These are phyloP conservation scores for Acinonyx jubatus DNA, from an alignment of 2,113 vertebrate species.

Conservation along the genomic window DNA sequence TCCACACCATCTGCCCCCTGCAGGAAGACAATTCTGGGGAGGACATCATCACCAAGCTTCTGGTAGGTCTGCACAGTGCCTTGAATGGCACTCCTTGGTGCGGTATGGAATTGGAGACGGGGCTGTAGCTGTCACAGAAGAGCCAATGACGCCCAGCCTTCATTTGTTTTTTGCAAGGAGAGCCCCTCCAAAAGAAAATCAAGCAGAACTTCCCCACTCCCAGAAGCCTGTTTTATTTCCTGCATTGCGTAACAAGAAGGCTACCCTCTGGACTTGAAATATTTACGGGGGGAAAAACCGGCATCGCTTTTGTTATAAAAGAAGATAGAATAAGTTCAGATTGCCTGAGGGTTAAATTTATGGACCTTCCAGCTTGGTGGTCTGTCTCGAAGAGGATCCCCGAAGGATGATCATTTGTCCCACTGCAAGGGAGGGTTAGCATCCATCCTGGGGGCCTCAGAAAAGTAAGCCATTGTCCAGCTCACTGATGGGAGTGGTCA, in stretches of 20 bases:
- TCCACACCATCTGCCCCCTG: constrained; percentile 92
- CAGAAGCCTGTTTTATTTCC: background rate
- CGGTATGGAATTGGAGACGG: accelerated
- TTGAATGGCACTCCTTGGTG: background rate
- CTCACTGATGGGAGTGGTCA: background rate
- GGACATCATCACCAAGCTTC: constrained; percentile 84
- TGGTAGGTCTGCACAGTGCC: constrained; percentile 83
- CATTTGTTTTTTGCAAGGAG: background rate
- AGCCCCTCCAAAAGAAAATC: background rate
- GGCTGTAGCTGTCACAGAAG: background rate
- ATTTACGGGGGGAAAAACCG: background rate
- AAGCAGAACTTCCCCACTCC: background rate
- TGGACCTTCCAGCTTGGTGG: background rate
- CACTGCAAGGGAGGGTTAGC: background rate
- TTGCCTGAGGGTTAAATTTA: accelerated
- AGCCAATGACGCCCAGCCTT: background rate
- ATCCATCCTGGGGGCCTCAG: background rate
- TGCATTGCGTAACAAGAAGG: background rate
- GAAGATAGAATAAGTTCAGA: background rate
- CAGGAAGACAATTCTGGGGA: constrained; percentile 82
- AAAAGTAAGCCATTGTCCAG: background rate
- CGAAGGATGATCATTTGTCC: background rate
- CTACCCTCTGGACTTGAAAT: background rate
- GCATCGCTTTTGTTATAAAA: background rate
- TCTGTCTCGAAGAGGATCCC: background rate